Conservation (phyloP, 2,113 vertebrate species). For the Larimichthys polyactis region DNA sequence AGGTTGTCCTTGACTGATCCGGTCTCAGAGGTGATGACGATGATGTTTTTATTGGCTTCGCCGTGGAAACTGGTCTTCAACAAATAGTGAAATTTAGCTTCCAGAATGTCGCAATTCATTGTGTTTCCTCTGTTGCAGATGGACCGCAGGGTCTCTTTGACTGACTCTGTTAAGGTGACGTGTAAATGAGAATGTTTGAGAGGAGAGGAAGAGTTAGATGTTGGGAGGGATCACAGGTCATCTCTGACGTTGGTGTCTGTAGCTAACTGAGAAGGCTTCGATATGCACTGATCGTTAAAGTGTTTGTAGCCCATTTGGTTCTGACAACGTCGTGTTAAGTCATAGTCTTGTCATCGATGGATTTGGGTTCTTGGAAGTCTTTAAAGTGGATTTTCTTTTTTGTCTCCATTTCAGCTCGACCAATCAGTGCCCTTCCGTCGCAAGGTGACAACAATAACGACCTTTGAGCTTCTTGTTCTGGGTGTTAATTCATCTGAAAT, state of each 20-base stretch:
- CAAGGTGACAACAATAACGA: constrained; percentile 51
- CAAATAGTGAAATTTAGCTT: neutral
- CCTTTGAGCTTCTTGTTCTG: neutral
- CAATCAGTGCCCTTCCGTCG: neutral
- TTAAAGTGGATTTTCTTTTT: neutral
- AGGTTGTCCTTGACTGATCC: constrained; percentile 53
- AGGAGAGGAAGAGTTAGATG: neutral
- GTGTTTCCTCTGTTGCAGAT: constrained; percentile 60
- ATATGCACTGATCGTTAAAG: no score
- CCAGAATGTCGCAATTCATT: neutral
- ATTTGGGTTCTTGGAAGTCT: neutral
- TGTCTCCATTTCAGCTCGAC: constrained; percentile 65
- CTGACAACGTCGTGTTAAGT: neutral
- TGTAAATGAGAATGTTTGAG: neutral
- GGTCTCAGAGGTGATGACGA: constrained; percentile 26
- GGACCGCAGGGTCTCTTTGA: constrained; percentile 54
- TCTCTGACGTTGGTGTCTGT: neutral
- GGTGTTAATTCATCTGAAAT: constrained; percentile 5
- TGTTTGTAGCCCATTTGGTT: no score
- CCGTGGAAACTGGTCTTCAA: neutral
- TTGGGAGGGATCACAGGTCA: rapidly evolving
- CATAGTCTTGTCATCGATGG: no score
- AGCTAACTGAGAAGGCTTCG: neutral
- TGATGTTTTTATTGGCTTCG: neutral
- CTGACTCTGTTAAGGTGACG: constrained; percentile 51